Conservation (phyloP, 2,797 vertebrate species). For the Parambassis ranga region DNA sequence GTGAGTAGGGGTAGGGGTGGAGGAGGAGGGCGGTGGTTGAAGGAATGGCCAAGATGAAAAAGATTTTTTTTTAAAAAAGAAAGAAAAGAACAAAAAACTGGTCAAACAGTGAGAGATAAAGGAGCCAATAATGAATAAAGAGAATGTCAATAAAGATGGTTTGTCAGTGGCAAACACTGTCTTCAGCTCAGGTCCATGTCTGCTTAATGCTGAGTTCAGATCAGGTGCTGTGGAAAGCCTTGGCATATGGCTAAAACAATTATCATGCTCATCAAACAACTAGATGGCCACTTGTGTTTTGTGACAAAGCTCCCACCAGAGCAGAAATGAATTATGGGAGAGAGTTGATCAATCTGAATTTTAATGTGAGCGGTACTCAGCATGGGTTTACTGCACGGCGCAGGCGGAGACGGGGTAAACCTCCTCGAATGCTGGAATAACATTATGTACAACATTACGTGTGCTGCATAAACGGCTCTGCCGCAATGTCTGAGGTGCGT, state of each 20-base stretch:
- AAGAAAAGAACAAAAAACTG: slow-evolving; percentile 10
- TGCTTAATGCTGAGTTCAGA: slow-evolving; percentile 33
- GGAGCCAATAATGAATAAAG: slow-evolving; percentile 58
- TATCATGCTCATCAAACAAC: slow-evolving; percentile 71
- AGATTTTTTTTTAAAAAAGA: not conserved
- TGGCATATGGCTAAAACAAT: slow-evolving; percentile 74
- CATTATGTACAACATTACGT: slow-evolving; percentile 13
- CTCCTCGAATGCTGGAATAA: slow-evolving; percentile 7
- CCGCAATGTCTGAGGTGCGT: not conserved
- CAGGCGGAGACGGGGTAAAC: slow-evolving; percentile 24
- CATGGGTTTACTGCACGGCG: slow-evolving; percentile 24
- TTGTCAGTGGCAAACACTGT: slow-evolving; percentile 51
- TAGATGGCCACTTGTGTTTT: slow-evolving; percentile 70
- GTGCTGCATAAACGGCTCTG: not conserved
- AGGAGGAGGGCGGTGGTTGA: slow-evolving; percentile 4
- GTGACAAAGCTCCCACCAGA: slow-evolving; percentile 67
- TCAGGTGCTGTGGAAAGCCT: slow-evolving; percentile 56
- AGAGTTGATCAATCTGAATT: slow-evolving; percentile 69
- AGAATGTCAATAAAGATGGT: slow-evolving; percentile 50
- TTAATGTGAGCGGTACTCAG: slow-evolving; percentile 58
- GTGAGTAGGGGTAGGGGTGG: not conserved
- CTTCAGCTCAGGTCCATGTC: slow-evolving; percentile 11
- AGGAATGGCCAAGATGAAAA: slow-evolving; percentile 57
- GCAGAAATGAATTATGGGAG: slow-evolving; percentile 65
- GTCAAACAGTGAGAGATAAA: slow-evolving; percentile 46